A percentile compares a stretch with the other conserved stretches of the same genome.
phyloP scores from a whole-genome alignment of 1,140 invertebrate species.

The Scaptomyza pallida region DNA sequence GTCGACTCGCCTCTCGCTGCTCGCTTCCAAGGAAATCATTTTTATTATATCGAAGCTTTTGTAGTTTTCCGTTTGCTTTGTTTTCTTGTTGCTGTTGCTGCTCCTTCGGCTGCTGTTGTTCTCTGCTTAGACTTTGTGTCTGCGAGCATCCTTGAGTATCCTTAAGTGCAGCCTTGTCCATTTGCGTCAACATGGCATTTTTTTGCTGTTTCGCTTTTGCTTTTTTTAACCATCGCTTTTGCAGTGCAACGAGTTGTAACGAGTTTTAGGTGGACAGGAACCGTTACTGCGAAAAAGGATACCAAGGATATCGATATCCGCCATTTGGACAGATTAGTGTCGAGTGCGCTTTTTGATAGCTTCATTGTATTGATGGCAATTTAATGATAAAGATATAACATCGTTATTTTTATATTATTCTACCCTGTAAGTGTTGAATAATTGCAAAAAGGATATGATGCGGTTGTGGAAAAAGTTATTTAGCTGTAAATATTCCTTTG shows the following conservation, averaged over 20 bases:
- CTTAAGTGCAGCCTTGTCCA: slow-evolving; percentile 68
- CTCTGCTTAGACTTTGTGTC: slow-evolving; percentile 53
- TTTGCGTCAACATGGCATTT: slow-evolving; percentile 10
- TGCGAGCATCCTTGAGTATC: slow-evolving; percentile 55
- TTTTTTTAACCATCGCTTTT: slow-evolving; percentile 1
- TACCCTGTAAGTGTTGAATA: background rate
- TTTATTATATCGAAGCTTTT: slow-evolving; percentile 82
- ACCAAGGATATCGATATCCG: slow-evolving; percentile 38
- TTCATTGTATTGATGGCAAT: slow-evolving; percentile 42
- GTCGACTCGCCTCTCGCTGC: too few species aligned
- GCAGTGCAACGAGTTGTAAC: slow-evolving; percentile 33
- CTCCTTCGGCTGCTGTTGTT: slow-evolving; percentile 1
- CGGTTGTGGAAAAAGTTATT: too few species aligned
- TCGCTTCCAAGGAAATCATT: slow-evolving; percentile 71
- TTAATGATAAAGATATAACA: slow-evolving; percentile 26
- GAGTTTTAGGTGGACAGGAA: slow-evolving; percentile 21
- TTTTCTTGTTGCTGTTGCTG: slow-evolving; percentile 27
- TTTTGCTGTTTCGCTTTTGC: slow-evolving; percentile 14
- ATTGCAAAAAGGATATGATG: too few species aligned
- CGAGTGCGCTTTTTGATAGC: slow-evolving; percentile 50
- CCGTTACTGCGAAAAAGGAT: background rate
- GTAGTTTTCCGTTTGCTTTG: slow-evolving; percentile 65
- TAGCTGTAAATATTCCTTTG: too few species aligned
- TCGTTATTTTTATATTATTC: slow-evolving; percentile 4
- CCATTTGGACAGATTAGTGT: slow-evolving; percentile 62